phyloP scores from a whole-genome alignment of 2,113 vertebrate species.

The Halcyon malimbica region DNA sequence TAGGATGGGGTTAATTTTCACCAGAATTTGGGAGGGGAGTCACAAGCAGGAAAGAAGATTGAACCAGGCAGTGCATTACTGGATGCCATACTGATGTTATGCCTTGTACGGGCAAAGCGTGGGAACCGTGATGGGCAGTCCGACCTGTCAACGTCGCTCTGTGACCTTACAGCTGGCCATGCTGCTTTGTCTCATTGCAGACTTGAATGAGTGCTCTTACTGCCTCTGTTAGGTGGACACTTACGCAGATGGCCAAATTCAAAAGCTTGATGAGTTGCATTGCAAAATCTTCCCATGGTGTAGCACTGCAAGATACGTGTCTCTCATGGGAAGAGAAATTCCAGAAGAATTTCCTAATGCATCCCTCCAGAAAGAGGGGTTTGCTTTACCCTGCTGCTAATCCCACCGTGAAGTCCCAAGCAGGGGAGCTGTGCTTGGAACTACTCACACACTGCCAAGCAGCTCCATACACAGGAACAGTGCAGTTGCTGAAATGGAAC shows the following conservation, averaged over 20 bases:
- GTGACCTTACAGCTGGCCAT: background rate
- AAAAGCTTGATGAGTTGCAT: background rate
- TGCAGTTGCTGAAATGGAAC: background rate
- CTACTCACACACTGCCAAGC: accelerated
- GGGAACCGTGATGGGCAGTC: too few species aligned
- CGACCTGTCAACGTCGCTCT: too few species aligned
- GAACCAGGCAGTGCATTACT: too few species aligned
- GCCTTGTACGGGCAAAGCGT: too few species aligned
- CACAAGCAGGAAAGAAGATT: too few species aligned
- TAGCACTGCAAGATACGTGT: background rate
- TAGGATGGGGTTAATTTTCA: too few species aligned
- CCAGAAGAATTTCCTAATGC: background rate
- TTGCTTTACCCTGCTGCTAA: background rate
- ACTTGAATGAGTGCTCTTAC: background rate
- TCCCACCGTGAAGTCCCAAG: background rate
- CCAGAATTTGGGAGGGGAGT: too few species aligned
- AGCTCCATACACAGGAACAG: background rate
- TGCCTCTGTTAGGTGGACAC: background rate
- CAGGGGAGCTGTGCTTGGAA: background rate
- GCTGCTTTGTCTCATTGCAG: background rate
- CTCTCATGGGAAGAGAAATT: background rate
- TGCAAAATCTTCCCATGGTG: background rate
- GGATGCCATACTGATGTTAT: too few species aligned
- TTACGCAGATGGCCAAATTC: background rate
- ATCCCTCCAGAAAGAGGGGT: background rate